Evolutionary conservation across 2,797 vertebrate genomes (phyloP).

Genomic region (Halcyon badia): DNA sequence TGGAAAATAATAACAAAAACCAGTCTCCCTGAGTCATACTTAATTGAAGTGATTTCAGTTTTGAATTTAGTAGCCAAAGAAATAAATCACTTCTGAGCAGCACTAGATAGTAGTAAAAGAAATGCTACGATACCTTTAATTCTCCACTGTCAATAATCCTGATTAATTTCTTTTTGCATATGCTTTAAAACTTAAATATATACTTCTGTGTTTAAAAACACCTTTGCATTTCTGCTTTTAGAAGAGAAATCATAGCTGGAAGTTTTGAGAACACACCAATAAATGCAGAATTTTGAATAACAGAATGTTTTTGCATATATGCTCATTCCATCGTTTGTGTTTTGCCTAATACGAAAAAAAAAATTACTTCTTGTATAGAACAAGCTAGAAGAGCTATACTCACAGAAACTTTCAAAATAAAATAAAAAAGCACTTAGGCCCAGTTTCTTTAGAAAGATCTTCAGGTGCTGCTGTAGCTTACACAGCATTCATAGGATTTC

Average conservation of each 20-base stretch:
- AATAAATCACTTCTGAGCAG: neutral
- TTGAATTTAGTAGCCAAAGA: neutral
- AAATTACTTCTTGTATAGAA: neutral
- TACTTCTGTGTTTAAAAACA: neutral
- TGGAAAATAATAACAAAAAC: neutral
- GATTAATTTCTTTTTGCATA: neutral
- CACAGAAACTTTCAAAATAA: neutral
- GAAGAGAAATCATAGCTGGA: neutral
- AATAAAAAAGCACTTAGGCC: neutral
- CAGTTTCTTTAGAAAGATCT: neutral
- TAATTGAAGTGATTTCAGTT: neutral
- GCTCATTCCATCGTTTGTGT: neutral
- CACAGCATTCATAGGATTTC: neutral
- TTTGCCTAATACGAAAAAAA: neutral
- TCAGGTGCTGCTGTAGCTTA: neutral
- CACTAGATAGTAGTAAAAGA: neutral
- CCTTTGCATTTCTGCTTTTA: neutral
- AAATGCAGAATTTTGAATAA: neutral
- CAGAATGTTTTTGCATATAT: fast-evolving
- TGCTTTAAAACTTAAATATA: neutral
- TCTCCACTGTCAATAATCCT: neutral
- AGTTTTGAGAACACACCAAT: neutral
- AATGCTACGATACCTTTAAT: neutral
- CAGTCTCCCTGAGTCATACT: neutral
- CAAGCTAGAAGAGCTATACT: neutral